phyloP scores from a whole-genome alignment of 2,797 vertebrate genomes.

The Sebastes diploproa region DNA sequence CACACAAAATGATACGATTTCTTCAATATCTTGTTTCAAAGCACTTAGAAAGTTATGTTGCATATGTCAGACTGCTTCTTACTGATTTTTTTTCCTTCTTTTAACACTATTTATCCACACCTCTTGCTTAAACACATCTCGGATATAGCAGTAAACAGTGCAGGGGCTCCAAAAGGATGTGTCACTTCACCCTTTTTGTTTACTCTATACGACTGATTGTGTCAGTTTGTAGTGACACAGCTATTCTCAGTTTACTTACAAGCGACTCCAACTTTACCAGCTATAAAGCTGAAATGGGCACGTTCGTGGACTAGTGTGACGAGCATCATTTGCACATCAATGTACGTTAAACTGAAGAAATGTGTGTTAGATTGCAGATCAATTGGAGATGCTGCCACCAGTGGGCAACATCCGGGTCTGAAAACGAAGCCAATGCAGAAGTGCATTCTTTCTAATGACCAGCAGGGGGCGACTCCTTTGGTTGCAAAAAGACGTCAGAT shows the following conservation, averaged over 20 bases:
- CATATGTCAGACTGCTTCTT: neutral
- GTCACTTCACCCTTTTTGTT: neutral
- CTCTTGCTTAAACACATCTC: no score
- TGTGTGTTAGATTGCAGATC: neutral
- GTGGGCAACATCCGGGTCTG: no score
- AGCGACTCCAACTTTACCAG: neutral
- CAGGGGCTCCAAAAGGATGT: neutral
- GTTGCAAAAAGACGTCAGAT: no score
- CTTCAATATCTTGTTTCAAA: neutral
- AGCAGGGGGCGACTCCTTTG: no score
- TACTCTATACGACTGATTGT: neutral
- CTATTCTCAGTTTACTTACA: neutral
- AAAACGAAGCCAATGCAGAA: no score
- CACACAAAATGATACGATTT: neutral
- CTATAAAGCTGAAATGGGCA: neutral
- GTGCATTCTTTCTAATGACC: no score
- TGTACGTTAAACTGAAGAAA: neutral
- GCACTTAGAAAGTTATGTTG: neutral
- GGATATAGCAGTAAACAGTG: neutral
- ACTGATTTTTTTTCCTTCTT: neutral
- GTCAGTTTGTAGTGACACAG: neutral
- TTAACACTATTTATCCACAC: neutral
- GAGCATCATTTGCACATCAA: neutral
- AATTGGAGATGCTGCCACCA: no score
- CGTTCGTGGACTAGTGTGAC: neutral